These are phyloP conservation scores for Enteromius treurensis DNA, from an alignment of 2,797 vertebrate genomes.

Conservation along the genomic window DNA sequence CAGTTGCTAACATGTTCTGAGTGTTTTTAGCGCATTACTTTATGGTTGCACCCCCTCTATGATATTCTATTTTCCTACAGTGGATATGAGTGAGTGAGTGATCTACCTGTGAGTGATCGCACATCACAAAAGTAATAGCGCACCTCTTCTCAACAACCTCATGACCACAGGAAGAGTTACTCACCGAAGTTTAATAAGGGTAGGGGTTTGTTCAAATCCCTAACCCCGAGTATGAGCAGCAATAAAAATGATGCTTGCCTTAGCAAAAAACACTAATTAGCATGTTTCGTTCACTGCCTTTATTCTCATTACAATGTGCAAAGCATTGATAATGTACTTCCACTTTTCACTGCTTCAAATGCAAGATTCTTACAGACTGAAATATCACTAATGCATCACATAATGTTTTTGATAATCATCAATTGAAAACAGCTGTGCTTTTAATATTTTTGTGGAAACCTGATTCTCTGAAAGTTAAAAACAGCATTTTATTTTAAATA, in stretches of 20 bases:
- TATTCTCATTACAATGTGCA: not conserved
- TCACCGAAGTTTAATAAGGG: slow-evolving; percentile 21
- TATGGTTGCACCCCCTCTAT: not conserved
- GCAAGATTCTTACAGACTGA: not conserved
- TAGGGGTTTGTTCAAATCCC: slow-evolving; percentile 22
- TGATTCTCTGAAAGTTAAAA: no score
- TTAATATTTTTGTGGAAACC: slow-evolving; percentile 1
- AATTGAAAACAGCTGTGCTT: not conserved
- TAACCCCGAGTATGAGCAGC: not conserved
- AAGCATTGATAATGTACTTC: not conserved
- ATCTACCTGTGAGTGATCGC: not conserved
- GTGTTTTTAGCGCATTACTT: slow-evolving; percentile 28
- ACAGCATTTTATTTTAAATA: not conserved
- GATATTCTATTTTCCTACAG: not conserved
- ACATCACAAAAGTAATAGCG: slow-evolving; percentile 17
- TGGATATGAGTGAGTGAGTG: no score
- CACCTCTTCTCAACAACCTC: not conserved
- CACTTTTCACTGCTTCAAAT: not conserved
- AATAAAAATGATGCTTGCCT: slow-evolving; percentile 5
- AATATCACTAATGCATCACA: slow-evolving; percentile 19
- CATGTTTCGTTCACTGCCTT: not conserved
- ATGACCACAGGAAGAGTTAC: not conserved
- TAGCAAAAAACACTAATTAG: slow-evolving; percentile 24
- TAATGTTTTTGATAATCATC: not conserved
- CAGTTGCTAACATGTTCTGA: slow-evolving; percentile 14